A percentile compares a stretch with the other conserved stretches of the same genome.
phyloP scores from a whole-genome alignment of 1,140 invertebrate genomes.

The Drosophila bocki region DNA sequence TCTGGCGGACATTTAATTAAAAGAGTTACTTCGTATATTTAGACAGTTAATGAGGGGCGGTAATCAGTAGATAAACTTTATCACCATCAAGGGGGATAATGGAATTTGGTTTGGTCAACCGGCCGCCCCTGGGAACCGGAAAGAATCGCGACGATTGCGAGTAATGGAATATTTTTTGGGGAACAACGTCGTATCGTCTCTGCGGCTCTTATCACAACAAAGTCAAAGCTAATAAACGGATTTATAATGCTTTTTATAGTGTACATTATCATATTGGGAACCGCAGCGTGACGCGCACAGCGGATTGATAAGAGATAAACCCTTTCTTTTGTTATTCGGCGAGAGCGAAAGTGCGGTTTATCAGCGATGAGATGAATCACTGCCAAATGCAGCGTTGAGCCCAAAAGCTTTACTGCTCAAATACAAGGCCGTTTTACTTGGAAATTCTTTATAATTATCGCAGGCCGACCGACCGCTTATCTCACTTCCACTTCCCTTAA shows the following conservation, averaged over 20 bases:
- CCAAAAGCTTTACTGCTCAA: not conserved
- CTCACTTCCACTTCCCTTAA: conserved; percentile 21
- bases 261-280: conserved; percentile 32
- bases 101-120: not conserved
- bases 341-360: conserved; percentile 43
- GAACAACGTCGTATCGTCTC: conserved; percentile 17
- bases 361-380: conserved; percentile 36
- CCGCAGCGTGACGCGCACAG: conserved; percentile 65
- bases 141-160: conserved; percentile 12
- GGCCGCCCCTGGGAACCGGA: conserved; percentile 9
- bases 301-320: conserved; percentile 42
- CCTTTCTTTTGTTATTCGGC: conserved; percentile 22
- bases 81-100: not conserved
- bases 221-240: conserved; percentile 49
- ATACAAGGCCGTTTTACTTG: not conserved
- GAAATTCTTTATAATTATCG: conserved; percentile 15
- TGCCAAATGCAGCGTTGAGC: not conserved
- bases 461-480: conserved; percentile 7
- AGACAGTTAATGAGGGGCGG: not conserved
- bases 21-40: conserved; percentile 7
- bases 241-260: conserved; percentile 9
- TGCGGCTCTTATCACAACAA: conserved; percentile 38
- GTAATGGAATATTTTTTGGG: conserved; percentile 39
- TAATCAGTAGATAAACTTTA: conserved; percentile 6
- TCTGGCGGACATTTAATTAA: conserved; percentile 13